A percentile compares a stretch with the other conserved stretches of the same genome.
Evolutionary conservation across 2,113 vertebrate genomes (phyloP).

Genomic region (Paralichthys olivaceus): DNA sequence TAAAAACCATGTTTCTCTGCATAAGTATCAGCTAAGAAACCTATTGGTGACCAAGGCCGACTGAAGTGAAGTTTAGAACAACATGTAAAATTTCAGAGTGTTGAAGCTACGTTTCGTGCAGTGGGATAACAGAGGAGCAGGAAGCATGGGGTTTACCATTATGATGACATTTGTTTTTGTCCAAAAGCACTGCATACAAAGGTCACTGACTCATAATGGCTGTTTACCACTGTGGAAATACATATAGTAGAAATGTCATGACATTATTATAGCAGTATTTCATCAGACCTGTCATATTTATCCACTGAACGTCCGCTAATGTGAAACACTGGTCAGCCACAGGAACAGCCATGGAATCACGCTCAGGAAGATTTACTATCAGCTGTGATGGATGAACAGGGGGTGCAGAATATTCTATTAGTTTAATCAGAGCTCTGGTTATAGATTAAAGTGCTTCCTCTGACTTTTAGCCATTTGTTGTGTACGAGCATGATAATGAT

Average conservation of each 20-base stretch:
- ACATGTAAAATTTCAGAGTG: conserved; percentile 43
- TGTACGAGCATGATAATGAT: neutral
- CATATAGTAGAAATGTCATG: conserved; percentile 78
- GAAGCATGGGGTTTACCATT: conserved; percentile 47
- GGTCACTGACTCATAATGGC: conserved; percentile 74
- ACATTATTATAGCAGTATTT: conserved; percentile 76
- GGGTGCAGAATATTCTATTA: conserved; percentile 43
- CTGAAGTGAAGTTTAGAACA: conserved; percentile 25
- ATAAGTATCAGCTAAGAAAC: neutral
- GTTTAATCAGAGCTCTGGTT: conserved; percentile 46
- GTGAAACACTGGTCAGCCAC: conserved; percentile 55
- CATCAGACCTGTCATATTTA: conserved; percentile 71
- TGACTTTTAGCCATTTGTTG: neutral
- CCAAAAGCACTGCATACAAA: conserved; percentile 69
- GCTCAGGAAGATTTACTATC: conserved; percentile 54
- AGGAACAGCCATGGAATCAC: conserved; percentile 15
- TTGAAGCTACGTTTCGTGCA: conserved; percentile 19
- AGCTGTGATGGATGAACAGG: conserved; percentile 54
- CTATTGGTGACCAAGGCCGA: conserved; percentile 4
- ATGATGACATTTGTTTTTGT: conserved; percentile 75
- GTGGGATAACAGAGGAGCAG: conserved; percentile 20
- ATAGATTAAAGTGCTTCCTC: conserved; percentile 37
- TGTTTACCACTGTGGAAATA: conserved; percentile 75
- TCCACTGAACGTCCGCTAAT: conserved; percentile 56
- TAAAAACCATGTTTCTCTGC: neutral